These are phyloP conservation scores for Caloenas nicobarica DNA, from an alignment of 2,113 vertebrate species.

Conservation along the genomic window DNA sequence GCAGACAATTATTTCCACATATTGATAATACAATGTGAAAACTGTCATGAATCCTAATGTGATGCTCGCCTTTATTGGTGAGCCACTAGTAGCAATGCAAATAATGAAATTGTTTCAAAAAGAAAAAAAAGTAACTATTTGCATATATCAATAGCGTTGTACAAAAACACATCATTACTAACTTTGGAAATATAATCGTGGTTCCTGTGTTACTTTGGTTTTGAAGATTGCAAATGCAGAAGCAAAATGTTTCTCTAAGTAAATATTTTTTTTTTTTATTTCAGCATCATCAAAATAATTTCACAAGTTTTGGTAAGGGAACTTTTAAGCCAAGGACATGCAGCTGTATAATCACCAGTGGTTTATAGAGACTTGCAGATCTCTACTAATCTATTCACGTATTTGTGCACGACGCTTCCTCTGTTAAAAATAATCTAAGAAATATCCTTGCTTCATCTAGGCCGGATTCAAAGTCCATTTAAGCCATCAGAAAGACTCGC, in stretches of 20 bases:
- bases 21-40: slow-evolving; percentile 99
- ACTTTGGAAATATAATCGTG: slow-evolving; percentile 62
- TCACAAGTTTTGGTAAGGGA: slow-evolving; percentile 37
- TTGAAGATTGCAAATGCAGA: slow-evolving; percentile 24
- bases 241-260: background rate
- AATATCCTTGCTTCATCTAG: slow-evolving; percentile 8
- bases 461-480: slow-evolving; percentile 4
- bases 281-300: slow-evolving; percentile 20
- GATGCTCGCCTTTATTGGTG: slow-evolving; percentile 99
- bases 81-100: slow-evolving; percentile 93
- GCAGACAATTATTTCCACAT: slow-evolving; percentile 99
- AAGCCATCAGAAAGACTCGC: background rate
- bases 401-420: slow-evolving; percentile 30
- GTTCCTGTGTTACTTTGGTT: background rate
- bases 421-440: slow-evolving; percentile 24
- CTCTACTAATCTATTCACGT: slow-evolving; percentile 36
- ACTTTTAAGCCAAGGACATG: background rate
- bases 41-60: slow-evolving; percentile 99
- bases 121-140: slow-evolving; percentile 87
- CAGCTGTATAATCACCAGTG: background rate
- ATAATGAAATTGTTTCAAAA: slow-evolving; percentile 98
- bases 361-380: slow-evolving; percentile 9
- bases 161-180: slow-evolving; percentile 64
- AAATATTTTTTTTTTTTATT: slow-evolving; percentile 65
- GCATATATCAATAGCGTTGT: slow-evolving; percentile 86